A percentile compares a stretch with the other conserved stretches of the same genome.
phyloP scores from a whole-genome alignment of 2,888 invertebrate genomes.

The Oscheius onirici region DNA sequence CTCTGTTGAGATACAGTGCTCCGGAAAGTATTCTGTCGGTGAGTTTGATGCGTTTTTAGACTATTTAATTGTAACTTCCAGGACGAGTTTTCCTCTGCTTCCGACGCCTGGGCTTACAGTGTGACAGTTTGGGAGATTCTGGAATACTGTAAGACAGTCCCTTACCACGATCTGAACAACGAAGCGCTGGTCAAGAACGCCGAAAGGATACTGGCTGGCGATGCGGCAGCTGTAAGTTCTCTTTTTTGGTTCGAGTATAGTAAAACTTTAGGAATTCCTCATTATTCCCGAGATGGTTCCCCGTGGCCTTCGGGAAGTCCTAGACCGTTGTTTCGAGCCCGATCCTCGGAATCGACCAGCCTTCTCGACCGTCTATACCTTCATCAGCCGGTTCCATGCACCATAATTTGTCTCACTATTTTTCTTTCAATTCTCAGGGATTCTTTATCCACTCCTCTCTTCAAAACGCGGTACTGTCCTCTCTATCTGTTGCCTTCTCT shows the following conservation, averaged over 20 bases:
- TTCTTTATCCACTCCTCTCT: not conserved
- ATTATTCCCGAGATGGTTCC: conserved; percentile 26
- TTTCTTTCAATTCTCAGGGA: conserved; percentile 1
- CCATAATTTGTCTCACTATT: not conserved
- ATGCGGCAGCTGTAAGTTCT: conserved; percentile 44
- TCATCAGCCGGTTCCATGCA: conserved; percentile 31
- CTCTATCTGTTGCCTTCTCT: conserved; percentile 8
- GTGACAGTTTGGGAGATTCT: conserved; percentile 87
- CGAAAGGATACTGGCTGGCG: conserved; percentile 45
- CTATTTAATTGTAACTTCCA: conserved; percentile 73
- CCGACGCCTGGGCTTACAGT: conserved; percentile 91
- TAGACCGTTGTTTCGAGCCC: conserved; percentile 41
- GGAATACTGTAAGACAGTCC: conserved; percentile 82
- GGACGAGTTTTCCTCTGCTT: conserved; percentile 86
- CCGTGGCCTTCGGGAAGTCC: conserved; percentile 27
- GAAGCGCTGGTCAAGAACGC: conserved; percentile 85
- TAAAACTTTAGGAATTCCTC: conserved; percentile 23
- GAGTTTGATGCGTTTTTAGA: not conserved
- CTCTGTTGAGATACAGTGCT: conserved; percentile 64
- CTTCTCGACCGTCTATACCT: conserved; percentile 37
- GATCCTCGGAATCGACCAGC: conserved; percentile 41
- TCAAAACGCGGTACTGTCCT: conserved; percentile 17
- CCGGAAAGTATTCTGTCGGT: conserved; percentile 65
- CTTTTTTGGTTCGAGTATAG: not conserved
- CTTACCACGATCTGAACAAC: conserved; percentile 82